Base-by-base conservation (phyloP, 2,113 vertebrate species). In the Dasyornis broadbenti region DNA sequence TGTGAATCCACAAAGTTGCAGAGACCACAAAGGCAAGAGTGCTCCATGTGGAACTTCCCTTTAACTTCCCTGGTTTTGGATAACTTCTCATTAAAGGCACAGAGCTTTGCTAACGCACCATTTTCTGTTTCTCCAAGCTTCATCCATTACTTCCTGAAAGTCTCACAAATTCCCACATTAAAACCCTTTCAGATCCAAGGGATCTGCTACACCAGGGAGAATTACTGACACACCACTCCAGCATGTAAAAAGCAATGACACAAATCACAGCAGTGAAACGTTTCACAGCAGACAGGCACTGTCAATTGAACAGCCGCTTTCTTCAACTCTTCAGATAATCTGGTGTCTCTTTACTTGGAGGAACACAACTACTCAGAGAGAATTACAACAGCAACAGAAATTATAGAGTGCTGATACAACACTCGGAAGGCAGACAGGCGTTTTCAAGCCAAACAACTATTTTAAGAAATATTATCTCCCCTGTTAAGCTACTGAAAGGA, bases 391-490 rank as follows among this genome's bases (percentile, higher is more conserved):
- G 76, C 70, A n/a, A 40, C 45, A 61, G 49, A 13, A 90, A 61
- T 40, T 12, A 77, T 2, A 35, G 53, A 77, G 63, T 0, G n/a
- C 85, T 4, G 14, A 28, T 16, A 76, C 1, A 40, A 45, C 2
- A 11, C 75, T 88, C 70, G 0, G 0, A 49, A 42, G 71, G 83
- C 89, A 83, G 73, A 66, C 53, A 44, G 73, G 52, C 30, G 0
- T 85, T 73, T 77, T 69, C 68, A 33, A 70, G 52, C 23, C 68
- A 57, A 86, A 77, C 7, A 4, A 90, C 89, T 66, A 70, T 77
- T 93, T 90, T 22, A 76, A 65, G 90, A 56, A 86, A 49, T 68
- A 52, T 33, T 68, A 82, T 45, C 85, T 80, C n/a, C 31, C 70
- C 37, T 10, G 57, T 47, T 53, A 75, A 52, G 87, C 84, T 63